Percentiles rank a stretch among this genome's conserved stretches.
These are phyloP conservation scores for Adelosebastes latens DNA, from an alignment of 2,797 vertebrate genomes.

Conservation along the genomic window DNA sequence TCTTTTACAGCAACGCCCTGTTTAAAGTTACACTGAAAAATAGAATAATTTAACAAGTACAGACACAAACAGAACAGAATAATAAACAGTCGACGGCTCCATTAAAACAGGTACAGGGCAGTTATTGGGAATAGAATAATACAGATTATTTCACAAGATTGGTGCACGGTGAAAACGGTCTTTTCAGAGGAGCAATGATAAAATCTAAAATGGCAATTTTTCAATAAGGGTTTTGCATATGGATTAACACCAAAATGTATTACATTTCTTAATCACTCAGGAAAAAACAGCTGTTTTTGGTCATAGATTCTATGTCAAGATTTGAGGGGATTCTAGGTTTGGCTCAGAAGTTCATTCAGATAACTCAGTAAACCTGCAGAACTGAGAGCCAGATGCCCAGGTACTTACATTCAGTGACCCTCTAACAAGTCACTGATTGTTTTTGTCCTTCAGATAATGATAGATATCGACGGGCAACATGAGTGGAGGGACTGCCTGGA, in stretches of 20 bases:
- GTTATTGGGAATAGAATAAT: neutral
- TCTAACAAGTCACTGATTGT: neutral
- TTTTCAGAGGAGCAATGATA: neutral
- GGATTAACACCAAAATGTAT: no score
- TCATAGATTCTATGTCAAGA: neutral
- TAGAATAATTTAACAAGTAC: neutral
- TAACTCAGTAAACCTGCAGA: neutral
- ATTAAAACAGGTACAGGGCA: neutral
- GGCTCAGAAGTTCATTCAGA: neutral
- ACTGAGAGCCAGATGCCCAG: neutral
- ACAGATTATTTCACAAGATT: no score
- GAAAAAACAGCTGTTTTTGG: neutral
- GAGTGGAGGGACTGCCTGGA: slow-evolving; percentile 98
- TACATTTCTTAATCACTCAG: neutral
- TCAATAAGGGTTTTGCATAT: neutral
- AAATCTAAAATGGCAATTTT: neutral
- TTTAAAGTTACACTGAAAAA: neutral
- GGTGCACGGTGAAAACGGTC: no score
- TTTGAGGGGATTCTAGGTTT: neutral
- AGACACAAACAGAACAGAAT: neutral
- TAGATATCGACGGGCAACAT: slow-evolving; percentile 94
- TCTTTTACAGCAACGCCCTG: neutral
- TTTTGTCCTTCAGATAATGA: slow-evolving; percentile 85
- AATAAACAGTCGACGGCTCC: neutral
- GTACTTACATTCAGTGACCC: neutral